Conservation (phyloP, 2,888 invertebrate genomes). For the Merodon equestris region DNA sequence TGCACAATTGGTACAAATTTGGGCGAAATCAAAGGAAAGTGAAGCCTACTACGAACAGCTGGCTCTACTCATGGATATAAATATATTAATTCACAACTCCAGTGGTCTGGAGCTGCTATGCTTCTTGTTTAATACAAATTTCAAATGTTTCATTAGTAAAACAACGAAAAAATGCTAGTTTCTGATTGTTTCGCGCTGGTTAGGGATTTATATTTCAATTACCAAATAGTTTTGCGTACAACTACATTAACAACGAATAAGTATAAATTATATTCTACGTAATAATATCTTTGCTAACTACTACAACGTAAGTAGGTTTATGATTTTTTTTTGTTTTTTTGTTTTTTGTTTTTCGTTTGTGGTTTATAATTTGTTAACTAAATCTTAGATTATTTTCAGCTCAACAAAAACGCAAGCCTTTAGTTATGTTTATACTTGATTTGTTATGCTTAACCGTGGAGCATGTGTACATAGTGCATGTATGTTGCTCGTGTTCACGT, state of each 20-base stretch:
- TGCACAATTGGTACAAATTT: conserved; percentile 60
- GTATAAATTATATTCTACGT: conserved; percentile 55
- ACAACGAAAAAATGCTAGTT: conserved; percentile 23
- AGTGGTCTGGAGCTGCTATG: conserved; percentile 7
- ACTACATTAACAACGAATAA: conserved; percentile 65
- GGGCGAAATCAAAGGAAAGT: conserved; percentile 28
- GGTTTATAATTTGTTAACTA: conserved; percentile 43
- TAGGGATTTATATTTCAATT: conserved; percentile 41
- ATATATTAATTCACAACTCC: not conserved
- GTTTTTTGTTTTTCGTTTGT: no score
- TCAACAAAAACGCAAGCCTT: conserved; percentile 79
- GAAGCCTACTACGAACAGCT: no score
- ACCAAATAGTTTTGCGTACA: conserved; percentile 48
- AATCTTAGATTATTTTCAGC: conserved; percentile 71
- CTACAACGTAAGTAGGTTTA: conserved; percentile 23
- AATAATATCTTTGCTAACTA: conserved; percentile 67
- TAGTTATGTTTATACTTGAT: conserved; percentile 62
- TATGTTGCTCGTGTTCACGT: conserved; percentile 34
- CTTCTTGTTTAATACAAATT: conserved; percentile 66
- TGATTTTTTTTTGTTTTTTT: no score
- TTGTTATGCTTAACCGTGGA: conserved; percentile 45
- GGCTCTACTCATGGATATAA: no score
- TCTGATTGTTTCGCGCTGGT: conserved; percentile 31
- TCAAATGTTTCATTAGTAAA: conserved; percentile 4
- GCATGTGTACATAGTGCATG: conserved; percentile 14